Conservation (phyloP, 1,140 invertebrate species). For the Wasmannia auropunctata region DNA sequence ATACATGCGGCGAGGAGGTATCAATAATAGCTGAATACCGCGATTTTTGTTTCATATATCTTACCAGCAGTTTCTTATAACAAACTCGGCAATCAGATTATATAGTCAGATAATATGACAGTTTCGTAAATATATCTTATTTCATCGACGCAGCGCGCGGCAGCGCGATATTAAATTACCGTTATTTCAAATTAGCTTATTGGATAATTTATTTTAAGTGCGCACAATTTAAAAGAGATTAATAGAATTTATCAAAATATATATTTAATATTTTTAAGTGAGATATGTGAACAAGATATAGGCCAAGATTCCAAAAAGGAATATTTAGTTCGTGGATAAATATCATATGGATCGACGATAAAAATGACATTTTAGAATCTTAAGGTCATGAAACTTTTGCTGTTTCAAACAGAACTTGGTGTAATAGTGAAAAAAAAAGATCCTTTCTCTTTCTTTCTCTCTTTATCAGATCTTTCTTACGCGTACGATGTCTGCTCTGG, state of each 20-base stretch:
- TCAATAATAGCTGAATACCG: conserved; percentile 1
- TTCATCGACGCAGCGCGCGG: background rate
- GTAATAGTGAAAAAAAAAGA: background rate
- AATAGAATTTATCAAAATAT: background rate
- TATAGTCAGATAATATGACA: background rate
- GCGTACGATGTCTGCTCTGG: background rate
- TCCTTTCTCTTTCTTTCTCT: background rate
- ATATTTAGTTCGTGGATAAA: background rate
- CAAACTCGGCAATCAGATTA: background rate
- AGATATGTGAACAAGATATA: background rate
- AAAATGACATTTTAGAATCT: background rate
- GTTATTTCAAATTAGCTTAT: background rate
- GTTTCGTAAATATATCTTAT: background rate
- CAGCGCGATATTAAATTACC: background rate
- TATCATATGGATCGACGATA: background rate
- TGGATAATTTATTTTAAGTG: background rate
- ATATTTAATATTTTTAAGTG: background rate
- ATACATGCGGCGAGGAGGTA: background rate
- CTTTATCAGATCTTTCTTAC: background rate
- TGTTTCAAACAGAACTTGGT: too few species aligned
- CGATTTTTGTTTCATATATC: conserved; percentile 15
- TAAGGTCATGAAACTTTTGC: too few species aligned
- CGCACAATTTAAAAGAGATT: background rate
- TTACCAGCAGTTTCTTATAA: background rate
- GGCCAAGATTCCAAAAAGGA: background rate